Evolutionary conservation across 1,140 invertebrate species (phyloP).

Genomic region (Pteromalus puparum): DNA sequence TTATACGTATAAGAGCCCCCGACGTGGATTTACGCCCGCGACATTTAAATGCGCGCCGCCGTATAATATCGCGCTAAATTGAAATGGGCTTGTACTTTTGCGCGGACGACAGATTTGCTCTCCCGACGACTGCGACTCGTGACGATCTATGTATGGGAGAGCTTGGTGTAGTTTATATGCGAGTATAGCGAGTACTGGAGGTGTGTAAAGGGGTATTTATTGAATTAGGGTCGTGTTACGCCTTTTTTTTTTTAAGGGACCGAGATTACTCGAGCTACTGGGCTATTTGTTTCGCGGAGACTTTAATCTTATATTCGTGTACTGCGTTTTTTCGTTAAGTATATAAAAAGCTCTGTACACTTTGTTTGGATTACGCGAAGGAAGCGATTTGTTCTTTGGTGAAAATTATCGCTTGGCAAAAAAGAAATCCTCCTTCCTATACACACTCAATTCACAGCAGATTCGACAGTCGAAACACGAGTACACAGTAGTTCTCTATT

Average conservation of each 20-base stretch:
- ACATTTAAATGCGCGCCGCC: slow-evolving; percentile 54
- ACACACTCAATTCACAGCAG: background rate
- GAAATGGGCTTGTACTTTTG: slow-evolving; percentile 48
- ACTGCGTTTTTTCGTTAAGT: background rate
- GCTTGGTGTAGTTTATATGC: background rate
- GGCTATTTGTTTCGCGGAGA: background rate
- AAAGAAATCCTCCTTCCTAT: background rate
- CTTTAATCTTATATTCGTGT: background rate
- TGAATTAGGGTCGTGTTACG: slow-evolving; percentile 1
- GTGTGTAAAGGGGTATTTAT: slow-evolving; percentile 21
- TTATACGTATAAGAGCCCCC: slow-evolving; percentile 53
- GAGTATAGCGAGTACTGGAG: background rate
- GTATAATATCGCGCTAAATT: slow-evolving; percentile 51
- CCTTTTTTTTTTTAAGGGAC: background rate
- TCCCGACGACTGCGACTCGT: background rate
- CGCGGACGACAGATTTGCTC: slow-evolving; percentile 37
- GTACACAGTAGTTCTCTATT: background rate
- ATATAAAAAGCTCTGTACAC: background rate
- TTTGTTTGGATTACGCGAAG: background rate
- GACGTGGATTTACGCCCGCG: slow-evolving; percentile 53
- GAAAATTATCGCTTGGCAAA: background rate
- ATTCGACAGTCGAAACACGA: background rate
- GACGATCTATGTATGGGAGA: background rate
- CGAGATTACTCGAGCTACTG: background rate
- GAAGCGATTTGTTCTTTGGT: background rate